Evolutionary conservation across 1,140 invertebrate genomes (phyloP), one percentile per base, ranked within the genome.

Genomic region (Panulirus ornatus): DNA sequence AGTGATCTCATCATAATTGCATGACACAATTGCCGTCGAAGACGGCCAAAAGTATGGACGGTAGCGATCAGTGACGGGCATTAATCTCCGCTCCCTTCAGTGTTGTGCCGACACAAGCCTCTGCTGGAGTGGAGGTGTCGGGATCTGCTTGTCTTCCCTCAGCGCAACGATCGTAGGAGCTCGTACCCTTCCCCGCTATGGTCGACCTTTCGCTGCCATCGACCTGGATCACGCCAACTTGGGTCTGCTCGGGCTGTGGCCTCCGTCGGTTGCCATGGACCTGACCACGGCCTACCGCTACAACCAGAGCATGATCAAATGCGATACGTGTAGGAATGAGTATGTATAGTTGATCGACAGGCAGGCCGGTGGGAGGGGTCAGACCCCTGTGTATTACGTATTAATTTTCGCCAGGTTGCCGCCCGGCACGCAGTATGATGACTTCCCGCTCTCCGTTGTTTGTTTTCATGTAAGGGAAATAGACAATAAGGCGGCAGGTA

Each of bases 241-340:
- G 44, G 90, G 90, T 8, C 63, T 91, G 11, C 88, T 91, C 79
- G 90, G 90, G 63, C 79, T 91, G 47, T 79, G 90, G 84, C 88
- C 81, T 51, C 63, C 90, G 14, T 58, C 90, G 30, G 84, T 84
- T 47, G 92, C 91, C 58, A 97, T 98, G 96, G 97, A 98, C 95
- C 96, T 98, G 92, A 97, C 97, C 92, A 98, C 97, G 91, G 97
- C 97, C 91, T 98, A 99, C 94, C 96, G 98, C 93, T 99, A 99
- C 95, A 99, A 98, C 94, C 98, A 98, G 93, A 98, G 98, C 94
- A 98, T 99, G 97, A 98, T 99, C 98, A 98, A 99, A 95, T 99
- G 98, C 95, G 98, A 99, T 94, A 98, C 98, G 94, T 99, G 98
- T 98, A 96, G 98, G 97, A n/a, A n/a, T n/a, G n/a, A 87, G 88